These are phyloP conservation scores for Dusona sp. DNA, from an alignment of 2,888 invertebrate species.

Conservation along the genomic window DNA sequence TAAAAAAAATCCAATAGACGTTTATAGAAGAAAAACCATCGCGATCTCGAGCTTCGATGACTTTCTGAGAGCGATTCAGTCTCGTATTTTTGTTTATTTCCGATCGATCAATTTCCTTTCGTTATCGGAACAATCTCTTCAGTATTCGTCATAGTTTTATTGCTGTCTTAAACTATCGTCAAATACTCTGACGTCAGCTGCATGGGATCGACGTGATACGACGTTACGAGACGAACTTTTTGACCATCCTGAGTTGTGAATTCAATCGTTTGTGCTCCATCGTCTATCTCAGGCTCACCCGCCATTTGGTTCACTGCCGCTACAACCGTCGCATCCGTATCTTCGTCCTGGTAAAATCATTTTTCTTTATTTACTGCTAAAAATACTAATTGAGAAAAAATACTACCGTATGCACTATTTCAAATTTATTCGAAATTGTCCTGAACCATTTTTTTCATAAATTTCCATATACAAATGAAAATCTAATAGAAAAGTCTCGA, in stretches of 20 bases:
- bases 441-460: background rate
- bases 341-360: constrained; percentile 75
- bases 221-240: constrained; percentile 87
- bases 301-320: constrained; percentile 79
- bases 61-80: background rate
- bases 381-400: background rate
- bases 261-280: constrained; percentile 84
- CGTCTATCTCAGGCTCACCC: constrained; percentile 75
- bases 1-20: constrained; percentile 19
- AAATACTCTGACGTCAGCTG: constrained; percentile 84
- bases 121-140: background rate
- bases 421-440: background rate
- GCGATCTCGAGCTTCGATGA: background rate
- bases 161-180: constrained; percentile 81
- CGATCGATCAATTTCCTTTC: background rate
- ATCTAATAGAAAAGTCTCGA: background rate
- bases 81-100: constrained; percentile 3
- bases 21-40: background rate
- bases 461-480: background rate
- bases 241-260: constrained; percentile 87
- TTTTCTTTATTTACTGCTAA: background rate
- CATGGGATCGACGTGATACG: constrained; percentile 86
- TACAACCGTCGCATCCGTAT: constrained; percentile 77
- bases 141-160: background rate
- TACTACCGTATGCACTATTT: background rate